Percentiles rank a stretch among this genome's conserved stretches.
phyloP scores from a whole-genome alignment of 1,140 invertebrate genomes.

The Drosophila subobscura region DNA sequence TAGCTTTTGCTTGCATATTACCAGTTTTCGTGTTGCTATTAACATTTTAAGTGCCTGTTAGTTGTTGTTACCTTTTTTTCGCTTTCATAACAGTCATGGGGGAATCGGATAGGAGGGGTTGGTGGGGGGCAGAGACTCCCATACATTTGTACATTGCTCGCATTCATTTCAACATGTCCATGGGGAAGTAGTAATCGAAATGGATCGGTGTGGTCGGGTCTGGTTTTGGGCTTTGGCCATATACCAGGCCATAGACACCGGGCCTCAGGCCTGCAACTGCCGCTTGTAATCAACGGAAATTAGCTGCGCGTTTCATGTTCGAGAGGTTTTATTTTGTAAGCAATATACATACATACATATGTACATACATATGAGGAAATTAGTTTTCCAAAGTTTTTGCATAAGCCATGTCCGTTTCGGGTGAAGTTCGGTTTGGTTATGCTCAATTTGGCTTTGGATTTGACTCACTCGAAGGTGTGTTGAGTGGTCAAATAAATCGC shows the following conservation, averaged over 20 bases:
- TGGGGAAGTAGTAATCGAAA: conserved; percentile 73
- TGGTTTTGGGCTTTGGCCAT: conserved; percentile 22
- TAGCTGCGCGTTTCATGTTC: conserved; percentile 47
- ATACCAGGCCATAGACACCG: too few species aligned
- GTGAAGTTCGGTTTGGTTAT: too few species aligned
- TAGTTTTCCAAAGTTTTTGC: conserved; percentile 51
- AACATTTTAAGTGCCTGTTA: conserved; percentile 63
- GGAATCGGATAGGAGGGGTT: background rate
- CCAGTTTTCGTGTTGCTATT: conserved; percentile 72
- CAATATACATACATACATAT: conserved; percentile 5
- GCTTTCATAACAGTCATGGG: conserved; percentile 54
- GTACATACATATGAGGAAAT: conserved; percentile 53
- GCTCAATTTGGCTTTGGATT: conserved; percentile 2
- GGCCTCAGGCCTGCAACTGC: too few species aligned
- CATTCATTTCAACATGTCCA: conserved; percentile 68
- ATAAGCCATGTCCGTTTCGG: conserved; percentile 36
- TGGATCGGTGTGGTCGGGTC: conserved; percentile 5
- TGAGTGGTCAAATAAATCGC: conserved; percentile 13
- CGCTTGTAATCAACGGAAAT: conserved; percentile 61
- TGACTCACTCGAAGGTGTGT: conserved; percentile 12
- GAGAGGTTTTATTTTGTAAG: conserved; percentile 38
- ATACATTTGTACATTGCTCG: conserved; percentile 64
- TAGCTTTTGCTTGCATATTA: conserved; percentile 56
- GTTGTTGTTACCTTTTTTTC: conserved; percentile 38
- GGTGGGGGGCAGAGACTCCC: conserved; percentile 14